Conservation (phyloP, 2,797 vertebrate species). For the Ctenopoma kingsleyae region DNA sequence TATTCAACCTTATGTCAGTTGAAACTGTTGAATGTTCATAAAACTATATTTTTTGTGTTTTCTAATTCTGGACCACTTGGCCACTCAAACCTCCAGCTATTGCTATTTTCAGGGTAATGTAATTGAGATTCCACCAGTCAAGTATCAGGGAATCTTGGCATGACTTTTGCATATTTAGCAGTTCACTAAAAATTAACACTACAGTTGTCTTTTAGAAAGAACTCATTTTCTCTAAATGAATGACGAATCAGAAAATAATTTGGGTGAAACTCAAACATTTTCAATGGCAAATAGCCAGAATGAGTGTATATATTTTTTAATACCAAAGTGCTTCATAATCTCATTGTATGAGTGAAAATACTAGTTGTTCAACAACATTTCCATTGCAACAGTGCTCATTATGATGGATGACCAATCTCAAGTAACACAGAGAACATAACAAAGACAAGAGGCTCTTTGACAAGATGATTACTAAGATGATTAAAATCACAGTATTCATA, state of each 20-base stretch:
- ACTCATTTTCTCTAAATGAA: no score
- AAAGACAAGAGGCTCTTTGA: conserved; percentile 17
- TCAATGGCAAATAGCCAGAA: no score
- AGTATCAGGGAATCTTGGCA: no score
- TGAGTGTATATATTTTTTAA: no score
- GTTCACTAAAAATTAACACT: no score
- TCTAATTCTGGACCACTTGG: conserved; percentile 23
- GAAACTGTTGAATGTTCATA: conserved; percentile 16
- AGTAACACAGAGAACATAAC: conserved; percentile 21
- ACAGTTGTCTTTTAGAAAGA: no score
- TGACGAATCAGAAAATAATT: no score
- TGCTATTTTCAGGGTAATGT: no score
- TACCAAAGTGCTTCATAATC: not conserved
- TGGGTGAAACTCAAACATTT: no score
- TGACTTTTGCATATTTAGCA: no score
- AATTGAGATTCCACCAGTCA: no score
- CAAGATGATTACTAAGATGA: not conserved
- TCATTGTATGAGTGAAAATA: not conserved
- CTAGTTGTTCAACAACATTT: conserved; percentile 7
- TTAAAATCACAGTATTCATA: conserved; percentile 12
- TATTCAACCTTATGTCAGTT: conserved; percentile 2
- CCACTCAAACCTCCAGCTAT: conserved; percentile 7
- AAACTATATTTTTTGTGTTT: conserved; percentile 15
- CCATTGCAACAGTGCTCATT: conserved; percentile 3
- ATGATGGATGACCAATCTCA: conserved; percentile 27